phyloP scores from a whole-genome alignment of 2,797 vertebrate genomes.

The Liparis tanakae region DNA sequence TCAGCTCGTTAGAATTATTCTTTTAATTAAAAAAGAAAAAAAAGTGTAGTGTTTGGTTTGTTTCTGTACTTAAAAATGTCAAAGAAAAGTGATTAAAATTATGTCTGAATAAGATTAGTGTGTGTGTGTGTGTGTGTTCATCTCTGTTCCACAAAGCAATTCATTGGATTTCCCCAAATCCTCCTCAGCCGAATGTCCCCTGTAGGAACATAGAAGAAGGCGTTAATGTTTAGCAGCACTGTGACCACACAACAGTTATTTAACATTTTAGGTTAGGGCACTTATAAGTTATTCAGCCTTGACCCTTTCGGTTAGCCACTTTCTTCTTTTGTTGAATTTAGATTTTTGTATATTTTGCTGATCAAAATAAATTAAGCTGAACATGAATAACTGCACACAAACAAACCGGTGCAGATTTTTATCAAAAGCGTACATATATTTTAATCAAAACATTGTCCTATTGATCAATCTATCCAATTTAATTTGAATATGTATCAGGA shows the following conservation, averaged over 20 bases:
- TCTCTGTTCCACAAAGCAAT: background rate
- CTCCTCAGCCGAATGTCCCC: background rate
- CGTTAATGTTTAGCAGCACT: background rate
- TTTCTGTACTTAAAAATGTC: constrained; percentile 21
- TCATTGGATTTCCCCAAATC: background rate
- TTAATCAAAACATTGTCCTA: background rate
- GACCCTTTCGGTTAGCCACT: too few species aligned
- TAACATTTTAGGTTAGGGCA: too few species aligned
- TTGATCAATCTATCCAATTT: background rate
- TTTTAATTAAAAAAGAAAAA: background rate
- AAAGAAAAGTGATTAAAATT: constrained; percentile 40
- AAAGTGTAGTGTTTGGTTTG: constrained; percentile 3
- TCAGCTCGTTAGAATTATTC: background rate
- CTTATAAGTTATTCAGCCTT: too few species aligned
- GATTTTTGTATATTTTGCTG: too few species aligned
- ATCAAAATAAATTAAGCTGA: too few species aligned
- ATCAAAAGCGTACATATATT: background rate
- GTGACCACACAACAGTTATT: background rate
- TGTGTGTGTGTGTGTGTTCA: background rate
- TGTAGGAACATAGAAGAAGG: background rate
- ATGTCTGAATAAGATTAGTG: constrained; percentile 8
- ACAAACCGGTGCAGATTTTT: background rate
- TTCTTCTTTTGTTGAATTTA: too few species aligned
- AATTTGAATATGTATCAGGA: background rate
- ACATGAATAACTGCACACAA: background rate